phyloP scores from a whole-genome alignment of 2,888 invertebrate genomes.

The Drosophila greeni region DNA sequence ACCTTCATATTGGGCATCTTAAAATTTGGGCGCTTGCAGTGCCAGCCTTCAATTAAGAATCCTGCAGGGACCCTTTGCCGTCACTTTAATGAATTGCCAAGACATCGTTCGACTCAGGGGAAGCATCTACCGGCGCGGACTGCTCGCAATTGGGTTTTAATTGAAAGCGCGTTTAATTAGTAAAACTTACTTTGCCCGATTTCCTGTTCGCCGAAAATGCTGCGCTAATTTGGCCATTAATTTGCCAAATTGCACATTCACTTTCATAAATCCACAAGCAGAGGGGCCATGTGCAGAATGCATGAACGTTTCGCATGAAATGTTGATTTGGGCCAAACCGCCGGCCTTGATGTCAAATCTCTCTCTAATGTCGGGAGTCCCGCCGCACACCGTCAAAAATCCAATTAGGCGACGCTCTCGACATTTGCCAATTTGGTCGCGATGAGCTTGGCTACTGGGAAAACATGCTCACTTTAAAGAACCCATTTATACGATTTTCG shows the following conservation, averaged over 20 bases:
- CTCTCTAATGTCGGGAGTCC: conserved; percentile 29
- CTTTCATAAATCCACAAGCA: conserved; percentile 37
- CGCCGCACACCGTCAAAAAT: conserved; percentile 56
- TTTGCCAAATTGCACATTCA: conserved; percentile 53
- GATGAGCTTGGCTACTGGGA: conserved; percentile 38
- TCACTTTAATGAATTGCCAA: conserved; percentile 35
- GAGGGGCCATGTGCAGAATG: conserved; percentile 12
- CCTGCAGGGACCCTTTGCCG: conserved; percentile 17
- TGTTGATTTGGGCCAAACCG: conserved; percentile 24
- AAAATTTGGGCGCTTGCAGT: conserved; percentile 19
- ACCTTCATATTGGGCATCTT: conserved; percentile 20
- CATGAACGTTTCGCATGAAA: conserved; percentile 21
- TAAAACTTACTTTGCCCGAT: conserved; percentile 53
- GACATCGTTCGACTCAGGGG: conserved; percentile 21
- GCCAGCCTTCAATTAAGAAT: conserved; percentile 32
- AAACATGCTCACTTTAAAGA: background rate
- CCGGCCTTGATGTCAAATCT: conserved; percentile 22
- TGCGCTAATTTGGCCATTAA: conserved; percentile 53
- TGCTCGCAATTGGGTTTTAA: conserved; percentile 43
- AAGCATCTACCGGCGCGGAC: background rate
- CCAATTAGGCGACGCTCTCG: conserved; percentile 56
- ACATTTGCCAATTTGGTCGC: conserved; percentile 38
- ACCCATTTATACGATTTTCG: background rate
- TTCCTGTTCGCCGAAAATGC: conserved; percentile 37
- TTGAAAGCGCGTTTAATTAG: conserved; percentile 60